A percentile compares a stretch with the other conserved stretches of the same genome.
Evolutionary conservation across 2,888 invertebrate species (phyloP).

Genomic region (Drosophila buzzatii): DNA sequence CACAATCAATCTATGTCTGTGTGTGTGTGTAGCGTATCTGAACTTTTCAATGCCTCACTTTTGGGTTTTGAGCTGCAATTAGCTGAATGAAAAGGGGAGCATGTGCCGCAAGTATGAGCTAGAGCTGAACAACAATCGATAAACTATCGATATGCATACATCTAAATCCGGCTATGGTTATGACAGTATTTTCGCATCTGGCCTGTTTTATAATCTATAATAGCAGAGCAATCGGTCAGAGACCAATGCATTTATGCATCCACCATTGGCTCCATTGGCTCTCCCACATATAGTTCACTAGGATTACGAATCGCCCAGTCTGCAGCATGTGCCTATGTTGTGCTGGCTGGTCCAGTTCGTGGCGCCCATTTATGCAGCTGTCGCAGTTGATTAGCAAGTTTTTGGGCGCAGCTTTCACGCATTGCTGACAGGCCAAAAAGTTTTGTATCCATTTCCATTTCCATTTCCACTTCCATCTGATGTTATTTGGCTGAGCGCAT

Average conservation of each 20-base stretch:
- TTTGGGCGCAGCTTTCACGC: constrained; percentile 21
- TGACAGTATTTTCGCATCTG: no score
- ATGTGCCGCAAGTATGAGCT: no score
- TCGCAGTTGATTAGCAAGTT: constrained; percentile 66
- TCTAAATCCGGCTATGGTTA: no score
- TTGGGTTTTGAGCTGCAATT: constrained; percentile 19
- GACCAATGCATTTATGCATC: background rate
- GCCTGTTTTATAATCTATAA: background rate
- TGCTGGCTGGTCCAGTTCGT: background rate
- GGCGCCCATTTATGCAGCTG: constrained; percentile 44
- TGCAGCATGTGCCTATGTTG: no score
- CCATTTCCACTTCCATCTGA: constrained; percentile 26
- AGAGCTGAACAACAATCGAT: no score
- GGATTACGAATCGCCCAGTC: background rate
- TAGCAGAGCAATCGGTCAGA: background rate
- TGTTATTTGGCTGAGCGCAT: constrained; percentile 48
- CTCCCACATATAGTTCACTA: background rate
- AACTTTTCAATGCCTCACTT: background rate
- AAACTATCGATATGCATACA: no score
- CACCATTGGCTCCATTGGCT: background rate
- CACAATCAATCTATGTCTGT: background rate
- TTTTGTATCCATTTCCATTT: constrained; percentile 61
- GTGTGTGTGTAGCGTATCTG: background rate
- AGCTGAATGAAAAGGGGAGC: background rate
- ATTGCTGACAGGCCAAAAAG: constrained; percentile 42